Conservation (phyloP, 2,797 vertebrate genomes). For the Spinibarbus caldwelli region DNA sequence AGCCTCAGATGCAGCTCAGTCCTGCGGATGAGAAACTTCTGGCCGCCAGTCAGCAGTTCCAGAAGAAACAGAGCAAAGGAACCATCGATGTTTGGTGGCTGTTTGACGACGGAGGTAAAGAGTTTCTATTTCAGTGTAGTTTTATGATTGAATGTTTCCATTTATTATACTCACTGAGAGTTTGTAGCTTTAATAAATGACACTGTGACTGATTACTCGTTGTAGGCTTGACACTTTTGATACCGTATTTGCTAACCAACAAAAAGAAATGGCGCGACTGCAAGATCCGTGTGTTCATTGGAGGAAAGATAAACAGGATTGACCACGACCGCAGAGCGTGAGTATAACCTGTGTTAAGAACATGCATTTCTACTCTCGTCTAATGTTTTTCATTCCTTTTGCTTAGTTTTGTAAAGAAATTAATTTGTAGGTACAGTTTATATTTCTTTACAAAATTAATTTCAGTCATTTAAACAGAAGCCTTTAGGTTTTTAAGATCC, state of each 20-base stretch:
- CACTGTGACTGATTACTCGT: background rate
- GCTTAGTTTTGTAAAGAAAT: background rate
- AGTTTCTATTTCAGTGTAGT: too few species aligned
- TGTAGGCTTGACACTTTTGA: constrained; percentile 92
- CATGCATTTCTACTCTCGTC: background rate
- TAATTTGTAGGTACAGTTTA: background rate
- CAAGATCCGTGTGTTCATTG: constrained; percentile 97
- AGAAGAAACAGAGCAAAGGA: constrained; percentile 95
- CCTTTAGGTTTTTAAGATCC: background rate
- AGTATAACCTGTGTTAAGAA: constrained; percentile 69
- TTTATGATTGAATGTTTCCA: background rate
- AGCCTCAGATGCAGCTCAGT: constrained; percentile 78
- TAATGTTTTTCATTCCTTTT: background rate
- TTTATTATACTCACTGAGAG: background rate
- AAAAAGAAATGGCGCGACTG: constrained; percentile 97
- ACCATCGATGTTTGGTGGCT: constrained; percentile 99
- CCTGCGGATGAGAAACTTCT: constrained; percentile 88
- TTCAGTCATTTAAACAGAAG: background rate
- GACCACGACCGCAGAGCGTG: constrained; percentile 97
- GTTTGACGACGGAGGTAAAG: constrained; percentile 95
- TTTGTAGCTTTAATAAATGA: background rate
- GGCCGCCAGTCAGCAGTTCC: constrained; percentile 91
- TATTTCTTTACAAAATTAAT: background rate
- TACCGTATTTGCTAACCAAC: constrained; percentile 94
- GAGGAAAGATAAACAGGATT: constrained; percentile 97